Evolutionary conservation across 2,888 invertebrate species (phyloP), one percentile per base, ranked within the genome.

Genomic region (Xylota segnis): DNA sequence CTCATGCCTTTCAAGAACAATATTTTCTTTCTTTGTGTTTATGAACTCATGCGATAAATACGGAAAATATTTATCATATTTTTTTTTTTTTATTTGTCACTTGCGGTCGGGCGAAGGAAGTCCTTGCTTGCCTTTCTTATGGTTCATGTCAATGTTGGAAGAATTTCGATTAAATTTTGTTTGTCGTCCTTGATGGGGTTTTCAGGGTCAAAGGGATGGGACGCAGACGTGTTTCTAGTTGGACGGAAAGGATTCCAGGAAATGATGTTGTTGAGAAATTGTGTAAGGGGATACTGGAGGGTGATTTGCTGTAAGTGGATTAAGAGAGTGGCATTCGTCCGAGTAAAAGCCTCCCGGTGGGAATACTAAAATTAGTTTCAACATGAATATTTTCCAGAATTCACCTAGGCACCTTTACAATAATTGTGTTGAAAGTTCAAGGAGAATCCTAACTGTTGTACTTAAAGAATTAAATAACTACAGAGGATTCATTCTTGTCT

Each of bases 11-110:
- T 16, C 56, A 32, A 45, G 16, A 45, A 45, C 45, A 61, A 27
- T 29, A 29, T 32, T 47, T 7, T 65, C 5, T 45, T 61, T 71
- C 23, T 52, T 29, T 59, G 9, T 52, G 50, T 52, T 72, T 72
- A 61, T 72, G 61, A 72, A 72, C 29, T 61, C 61, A 61, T 61
- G 59, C 72, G 72, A 59, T 72, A 27, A 72, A 40, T 59, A 27
- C 18, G 50, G 50, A 29, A 72, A 50, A 72, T 72, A 72, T 72
- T 72, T 59, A 72, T 61, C 72, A 59, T 27, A 50, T 72, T 52
- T 50, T 40, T 56, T 50, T 50, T 40, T 56, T 45, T 59, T 50
- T 9, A 47, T 47, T 47, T 14, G 18, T 10, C 47, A 47, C 18
- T 47, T 18, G 18, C 18, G 9, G 47, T 47, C 9, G 47, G 18